Base-by-base conservation (phyloP, 1,140 invertebrate genomes). In the Brachionus rotundiformis region DNA sequence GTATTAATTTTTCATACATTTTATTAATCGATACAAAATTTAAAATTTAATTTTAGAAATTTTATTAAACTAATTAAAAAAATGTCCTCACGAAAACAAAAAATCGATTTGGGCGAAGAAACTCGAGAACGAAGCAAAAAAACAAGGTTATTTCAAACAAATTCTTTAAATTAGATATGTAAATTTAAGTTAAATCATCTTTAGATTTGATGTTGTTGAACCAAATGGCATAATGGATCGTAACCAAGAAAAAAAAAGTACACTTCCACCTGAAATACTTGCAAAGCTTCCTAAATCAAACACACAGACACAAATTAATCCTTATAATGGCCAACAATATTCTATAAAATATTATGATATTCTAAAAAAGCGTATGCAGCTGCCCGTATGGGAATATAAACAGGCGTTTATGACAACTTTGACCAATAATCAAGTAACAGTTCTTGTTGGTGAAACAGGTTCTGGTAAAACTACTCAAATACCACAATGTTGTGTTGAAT, bases 321-420 rank as follows among this genome's bases (percentile, higher is more conserved):
- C 82, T 8, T 84, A 82, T 36, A 85, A 81, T n/a, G 81, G 77
- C 10, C 61, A 77, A 65, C 75, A 83, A 6, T 86, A 82, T 71
- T 84, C 84, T 7, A 61, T 84, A 41, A 83, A 86, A 23, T 91
- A 90, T 83, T 88, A 86, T 85, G 87, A 90, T 61, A 85, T 91
- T 39, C 86, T 92, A 82, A 91, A 93, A 82, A 98, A 98, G 85
- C 91, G 98, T 61, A 93, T 94, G 39, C 91, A 92, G 5, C 88
- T 99, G 19, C 98, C 98, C 0, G 97, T 99, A 0, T 99, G 97
- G 91, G 97, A 99, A 85, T 98, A 99, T 87, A 92, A 94, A 84
- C 91, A 93, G 3, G 95, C 98, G 86, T 99, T 99, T 87, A 94
- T 97, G 92, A 92, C 95, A 83, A 89, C 95, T 13, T 87, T 99